These are phyloP conservation scores for Clarias batrachus DNA, from an alignment of 2,113 vertebrate genomes.

Conservation along the genomic window DNA sequence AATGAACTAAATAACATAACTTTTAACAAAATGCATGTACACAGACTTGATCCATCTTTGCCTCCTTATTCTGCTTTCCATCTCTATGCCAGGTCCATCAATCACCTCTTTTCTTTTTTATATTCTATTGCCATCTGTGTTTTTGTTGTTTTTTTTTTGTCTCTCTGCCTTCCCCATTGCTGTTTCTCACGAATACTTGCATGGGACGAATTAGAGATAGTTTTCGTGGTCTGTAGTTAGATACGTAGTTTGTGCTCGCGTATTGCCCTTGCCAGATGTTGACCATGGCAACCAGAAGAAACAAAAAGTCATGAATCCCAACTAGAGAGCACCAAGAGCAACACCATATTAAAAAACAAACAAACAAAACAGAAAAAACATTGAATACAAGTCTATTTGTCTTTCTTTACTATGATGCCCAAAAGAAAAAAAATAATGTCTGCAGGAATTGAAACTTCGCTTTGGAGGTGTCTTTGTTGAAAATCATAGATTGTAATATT, in stretches of 20 bases:
- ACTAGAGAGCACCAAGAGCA: not conserved
- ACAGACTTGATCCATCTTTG: not conserved
- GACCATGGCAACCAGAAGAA: not conserved
- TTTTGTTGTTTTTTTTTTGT: not conserved
- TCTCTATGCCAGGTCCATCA: not conserved
- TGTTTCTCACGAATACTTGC: not conserved
- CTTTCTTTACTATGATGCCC: not conserved
- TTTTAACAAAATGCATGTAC: not conserved
- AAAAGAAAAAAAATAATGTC: not conserved
- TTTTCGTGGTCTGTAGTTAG: not conserved
- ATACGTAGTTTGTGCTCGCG: not conserved
- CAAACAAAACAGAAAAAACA: too few species aligned
- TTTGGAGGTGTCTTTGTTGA: not conserved
- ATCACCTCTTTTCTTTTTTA: not conserved
- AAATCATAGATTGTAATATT: not conserved
- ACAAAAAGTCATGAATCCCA: not conserved
- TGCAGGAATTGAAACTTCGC: not conserved
- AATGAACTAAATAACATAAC: not conserved
- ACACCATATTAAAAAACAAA: not conserved
- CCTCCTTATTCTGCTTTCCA: not conserved
- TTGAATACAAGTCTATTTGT: not conserved
- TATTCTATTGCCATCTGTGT: not conserved
- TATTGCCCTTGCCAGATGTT: not conserved
- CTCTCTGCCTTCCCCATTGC: not conserved
- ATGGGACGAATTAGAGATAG: not conserved